Evolutionary conservation across 1,140 invertebrate species (phyloP).

Genomic region (Drosophila ananassae): DNA sequence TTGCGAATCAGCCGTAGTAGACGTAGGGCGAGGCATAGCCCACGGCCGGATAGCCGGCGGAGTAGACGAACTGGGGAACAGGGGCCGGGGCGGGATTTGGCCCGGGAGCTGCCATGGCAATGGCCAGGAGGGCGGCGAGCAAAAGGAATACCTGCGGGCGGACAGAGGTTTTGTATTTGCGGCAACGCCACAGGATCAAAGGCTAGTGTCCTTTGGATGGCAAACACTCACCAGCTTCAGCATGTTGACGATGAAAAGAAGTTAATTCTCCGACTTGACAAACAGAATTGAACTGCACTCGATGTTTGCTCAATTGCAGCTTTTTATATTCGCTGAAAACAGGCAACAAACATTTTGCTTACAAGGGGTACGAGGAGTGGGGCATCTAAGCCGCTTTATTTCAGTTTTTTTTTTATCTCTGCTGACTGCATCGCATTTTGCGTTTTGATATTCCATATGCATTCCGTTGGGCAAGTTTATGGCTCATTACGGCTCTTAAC

Average conservation of each 20-base stretch:
- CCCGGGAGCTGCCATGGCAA: slow-evolving; percentile 56
- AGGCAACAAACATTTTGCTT: slow-evolving; percentile 27
- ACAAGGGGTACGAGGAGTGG: neutral
- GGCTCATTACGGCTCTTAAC: slow-evolving; percentile 66
- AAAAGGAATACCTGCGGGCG: slow-evolving; percentile 62
- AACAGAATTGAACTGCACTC: slow-evolving; percentile 56
- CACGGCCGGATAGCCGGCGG: slow-evolving; percentile 63
- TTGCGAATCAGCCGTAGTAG: slow-evolving; percentile 58
- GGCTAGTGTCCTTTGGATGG: slow-evolving; percentile 4
- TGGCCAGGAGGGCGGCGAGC: slow-evolving; percentile 62
- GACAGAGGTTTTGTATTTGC: neutral
- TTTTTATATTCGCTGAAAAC: slow-evolving; percentile 50
- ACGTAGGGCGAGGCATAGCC: slow-evolving; percentile 66
- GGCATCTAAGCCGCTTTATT: slow-evolving; percentile 43
- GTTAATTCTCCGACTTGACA: slow-evolving; percentile 40
- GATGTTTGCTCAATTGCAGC: slow-evolving; percentile 26
- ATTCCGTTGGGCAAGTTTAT: slow-evolving; percentile 59
- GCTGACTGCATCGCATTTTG: slow-evolving; percentile 53
- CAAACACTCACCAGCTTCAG: slow-evolving; percentile 66
- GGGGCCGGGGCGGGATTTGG: slow-evolving; percentile 55
- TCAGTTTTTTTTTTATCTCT: slow-evolving; percentile 13
- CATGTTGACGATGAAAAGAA: slow-evolving; percentile 47
- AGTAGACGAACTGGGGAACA: slow-evolving; percentile 61
- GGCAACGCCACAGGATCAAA: slow-evolving; percentile 17
- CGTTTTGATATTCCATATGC: slow-evolving; percentile 68